Evolutionary conservation across 2,113 vertebrate species (phyloP), one percentile per base, ranked within the genome.

Genomic region (Myotis brandtii): DNA sequence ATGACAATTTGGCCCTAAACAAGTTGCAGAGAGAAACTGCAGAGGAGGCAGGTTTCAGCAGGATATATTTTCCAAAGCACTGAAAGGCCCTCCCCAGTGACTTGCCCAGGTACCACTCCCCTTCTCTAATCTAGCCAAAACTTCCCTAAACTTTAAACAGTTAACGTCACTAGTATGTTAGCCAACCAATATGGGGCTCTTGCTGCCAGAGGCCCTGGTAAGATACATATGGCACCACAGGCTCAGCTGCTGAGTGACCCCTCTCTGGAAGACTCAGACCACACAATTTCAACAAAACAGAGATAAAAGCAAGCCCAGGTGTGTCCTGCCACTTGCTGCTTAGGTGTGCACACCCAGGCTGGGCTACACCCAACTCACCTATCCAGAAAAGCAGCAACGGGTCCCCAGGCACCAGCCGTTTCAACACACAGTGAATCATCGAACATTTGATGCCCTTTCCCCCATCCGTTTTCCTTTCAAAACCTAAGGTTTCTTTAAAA

Each of bases 51-150:
- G 69, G 18, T 30, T 59, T 59, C 34, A 69, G 27, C 20, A 34
- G 9, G 73, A 3, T 18, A 7, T 48, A 11, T 9, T 88, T 84
- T 56, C 59, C 59, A 62, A 79, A 50, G n/a, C 4, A 30, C 5
- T 0, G 9, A n/a, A 70, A 50, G 46, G 30, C 16, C 37, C 20
- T 70, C 66, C 30, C 30, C 34, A 5, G 0, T 62, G 73, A 32
- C 30, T 32, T 69, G 62, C 34, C 46, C 25, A 16, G n/a, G 8
- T 17, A 43, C 50, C 14, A 10, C 25, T 23, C 6, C 37, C 5
- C 54, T 93, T 73, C 50, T 48, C 6, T n/a, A 46, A 64, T 34
- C 18, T 43, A 86, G 52, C 25, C 80, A 82, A n/a, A 83, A 85
- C 23, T n/a, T 73, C 64, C 32, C 52, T 48, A 52, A 87, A 76